phyloP scores from a whole-genome alignment of 2,113 vertebrate species.

The Alces alces region DNA sequence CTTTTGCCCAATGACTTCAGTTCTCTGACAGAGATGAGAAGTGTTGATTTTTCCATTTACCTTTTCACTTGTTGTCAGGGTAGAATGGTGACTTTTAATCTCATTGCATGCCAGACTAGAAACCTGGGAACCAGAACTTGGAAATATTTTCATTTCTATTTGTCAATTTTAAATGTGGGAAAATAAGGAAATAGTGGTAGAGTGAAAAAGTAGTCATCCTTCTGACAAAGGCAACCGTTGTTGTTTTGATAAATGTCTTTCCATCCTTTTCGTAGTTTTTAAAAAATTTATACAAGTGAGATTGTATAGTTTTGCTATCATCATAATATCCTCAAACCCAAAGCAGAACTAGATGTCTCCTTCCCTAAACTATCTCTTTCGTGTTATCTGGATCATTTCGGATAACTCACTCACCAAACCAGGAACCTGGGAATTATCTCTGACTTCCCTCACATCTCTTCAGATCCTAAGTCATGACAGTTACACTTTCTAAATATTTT shows the following conservation, averaged over 20 bases:
- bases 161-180: background rate
- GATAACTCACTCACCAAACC: background rate
- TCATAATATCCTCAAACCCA: background rate
- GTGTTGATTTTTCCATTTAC: background rate
- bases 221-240: background rate
- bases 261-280: background rate
- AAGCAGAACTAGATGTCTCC: background rate
- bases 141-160: background rate
- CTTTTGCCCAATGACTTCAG: background rate
- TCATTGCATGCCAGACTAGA: background rate
- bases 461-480: background rate
- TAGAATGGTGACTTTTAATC: background rate
- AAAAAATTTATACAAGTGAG: background rate
- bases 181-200: background rate
- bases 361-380: background rate
- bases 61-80: background rate
- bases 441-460: background rate
- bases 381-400: background rate
- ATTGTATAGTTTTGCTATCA: background rate
- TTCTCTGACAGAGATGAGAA: background rate
- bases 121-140: background rate
- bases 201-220: background rate
- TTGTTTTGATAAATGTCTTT: background rate
- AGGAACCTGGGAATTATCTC: background rate
- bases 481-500: background rate